Conservation (phyloP, 2,888 invertebrate genomes). For the Macaria notata region DNA sequence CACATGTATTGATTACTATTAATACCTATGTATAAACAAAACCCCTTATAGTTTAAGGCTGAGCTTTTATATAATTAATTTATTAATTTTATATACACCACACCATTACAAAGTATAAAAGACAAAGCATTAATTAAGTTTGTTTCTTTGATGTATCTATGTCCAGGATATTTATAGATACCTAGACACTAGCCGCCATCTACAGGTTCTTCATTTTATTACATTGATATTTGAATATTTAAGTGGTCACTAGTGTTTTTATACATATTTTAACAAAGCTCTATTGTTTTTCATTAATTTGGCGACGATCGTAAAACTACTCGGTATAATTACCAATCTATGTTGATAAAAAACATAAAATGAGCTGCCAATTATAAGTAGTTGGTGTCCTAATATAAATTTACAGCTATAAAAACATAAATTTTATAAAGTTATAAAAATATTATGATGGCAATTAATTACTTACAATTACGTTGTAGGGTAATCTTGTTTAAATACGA, state of each 20-base stretch:
- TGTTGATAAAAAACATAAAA: neutral
- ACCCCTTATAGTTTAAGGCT: no score
- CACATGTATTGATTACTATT: no score
- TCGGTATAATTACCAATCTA: neutral
- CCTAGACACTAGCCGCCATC: neutral
- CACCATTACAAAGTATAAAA: no score
- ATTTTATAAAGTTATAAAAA: slow-evolving; percentile 19
- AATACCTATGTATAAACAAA: no score
- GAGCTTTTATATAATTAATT: no score
- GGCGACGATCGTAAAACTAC: slow-evolving; percentile 10
- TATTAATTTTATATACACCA: no score
- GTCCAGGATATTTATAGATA: neutral
- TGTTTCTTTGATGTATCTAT: neutral
- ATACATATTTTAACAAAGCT: slow-evolving; percentile 6
- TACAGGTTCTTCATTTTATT: slow-evolving; percentile 18
- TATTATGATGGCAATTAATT: slow-evolving; percentile 15
- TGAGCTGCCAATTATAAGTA: neutral
- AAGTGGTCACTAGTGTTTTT: slow-evolving; percentile 7
- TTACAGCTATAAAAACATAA: slow-evolving; percentile 3
- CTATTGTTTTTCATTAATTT: slow-evolving; percentile 11
- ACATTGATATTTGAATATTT: slow-evolving; percentile 10
- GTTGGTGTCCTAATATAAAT: neutral
- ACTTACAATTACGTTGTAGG: slow-evolving; percentile 3
- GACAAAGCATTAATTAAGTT: no score
- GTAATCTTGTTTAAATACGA: slow-evolving; percentile 1